Conservation (phyloP, 2,113 vertebrate genomes). For the Dipodomys stephensi region DNA sequence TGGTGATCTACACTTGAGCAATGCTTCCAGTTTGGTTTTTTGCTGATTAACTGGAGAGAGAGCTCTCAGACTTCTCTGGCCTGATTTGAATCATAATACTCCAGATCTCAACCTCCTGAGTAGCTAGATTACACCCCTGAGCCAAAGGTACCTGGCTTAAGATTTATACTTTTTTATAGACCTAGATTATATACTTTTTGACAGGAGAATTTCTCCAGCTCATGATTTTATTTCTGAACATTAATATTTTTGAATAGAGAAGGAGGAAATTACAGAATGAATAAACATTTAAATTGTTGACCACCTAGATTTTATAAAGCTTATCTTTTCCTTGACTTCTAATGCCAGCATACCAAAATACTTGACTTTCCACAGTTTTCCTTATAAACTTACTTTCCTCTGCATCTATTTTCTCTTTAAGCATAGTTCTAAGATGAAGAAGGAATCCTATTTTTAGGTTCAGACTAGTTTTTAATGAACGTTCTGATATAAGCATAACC, state of each 20-base stretch:
- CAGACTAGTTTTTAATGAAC: not conserved
- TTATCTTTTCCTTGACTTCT: not conserved
- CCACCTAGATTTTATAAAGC: not conserved
- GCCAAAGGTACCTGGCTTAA: not conserved
- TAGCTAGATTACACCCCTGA: too few relatives aligned
- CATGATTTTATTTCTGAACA: not conserved
- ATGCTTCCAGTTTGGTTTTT: too few relatives aligned
- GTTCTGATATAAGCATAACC: not conserved
- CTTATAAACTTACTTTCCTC: not conserved
- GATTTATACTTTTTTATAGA: not conserved
- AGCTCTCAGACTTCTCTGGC: too few relatives aligned
- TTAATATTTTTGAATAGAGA: conserved; percentile 27
- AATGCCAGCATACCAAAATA: not conserved
- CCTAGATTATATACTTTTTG: not conserved
- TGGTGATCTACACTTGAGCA: too few relatives aligned
- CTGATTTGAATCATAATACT: too few relatives aligned
- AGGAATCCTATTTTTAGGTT: not conserved
- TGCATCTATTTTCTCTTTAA: not conserved
- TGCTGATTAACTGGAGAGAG: too few relatives aligned
- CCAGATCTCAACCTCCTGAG: too few relatives aligned
- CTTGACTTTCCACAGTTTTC: not conserved
- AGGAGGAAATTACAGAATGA: not conserved
- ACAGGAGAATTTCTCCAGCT: not conserved
- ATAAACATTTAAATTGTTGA: not conserved
- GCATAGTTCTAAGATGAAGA: not conserved